phyloP scores from a whole-genome alignment of 2,888 invertebrate genomes.

The Amiota minor region DNA sequence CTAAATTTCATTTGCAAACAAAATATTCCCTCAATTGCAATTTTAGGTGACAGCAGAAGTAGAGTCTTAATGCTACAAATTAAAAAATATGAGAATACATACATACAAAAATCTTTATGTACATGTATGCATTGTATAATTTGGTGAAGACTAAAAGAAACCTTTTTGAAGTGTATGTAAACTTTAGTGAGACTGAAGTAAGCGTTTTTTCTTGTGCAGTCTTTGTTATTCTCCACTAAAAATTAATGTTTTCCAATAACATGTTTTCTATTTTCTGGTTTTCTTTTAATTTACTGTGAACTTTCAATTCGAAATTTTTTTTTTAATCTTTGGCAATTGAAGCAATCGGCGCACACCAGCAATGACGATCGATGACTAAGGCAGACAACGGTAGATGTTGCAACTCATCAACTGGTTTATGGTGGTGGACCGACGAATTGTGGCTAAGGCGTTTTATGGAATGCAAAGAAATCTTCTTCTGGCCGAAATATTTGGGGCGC shows the following conservation, averaged over 20 bases:
- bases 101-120: too few species aligned
- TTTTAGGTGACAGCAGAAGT: too few species aligned
- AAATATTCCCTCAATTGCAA: too few species aligned
- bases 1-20: too few species aligned
- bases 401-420: background rate
- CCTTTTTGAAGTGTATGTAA: too few species aligned
- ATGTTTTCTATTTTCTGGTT: background rate
- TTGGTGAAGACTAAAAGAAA: too few species aligned
- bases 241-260: background rate
- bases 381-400: constrained; percentile 9
- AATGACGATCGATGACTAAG: too few species aligned
- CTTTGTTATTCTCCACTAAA: background rate
- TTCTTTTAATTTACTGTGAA: constrained; percentile 8
- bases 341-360: constrained; percentile 13
- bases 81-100: too few species aligned
- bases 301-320: constrained; percentile 20
- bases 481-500: background rate
- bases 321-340: constrained; percentile 9
- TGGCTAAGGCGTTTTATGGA: background rate
- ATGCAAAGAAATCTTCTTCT: constrained; percentile 11
- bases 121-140: too few species aligned
- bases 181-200: too few species aligned
- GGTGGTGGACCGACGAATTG: background rate
- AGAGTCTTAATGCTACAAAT: too few species aligned
- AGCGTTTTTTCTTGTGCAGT: background rate